Evolutionary conservation across 2,888 invertebrate species (phyloP), one percentile per base, ranked within the genome.

Genomic region (Tridacna gigas): DNA sequence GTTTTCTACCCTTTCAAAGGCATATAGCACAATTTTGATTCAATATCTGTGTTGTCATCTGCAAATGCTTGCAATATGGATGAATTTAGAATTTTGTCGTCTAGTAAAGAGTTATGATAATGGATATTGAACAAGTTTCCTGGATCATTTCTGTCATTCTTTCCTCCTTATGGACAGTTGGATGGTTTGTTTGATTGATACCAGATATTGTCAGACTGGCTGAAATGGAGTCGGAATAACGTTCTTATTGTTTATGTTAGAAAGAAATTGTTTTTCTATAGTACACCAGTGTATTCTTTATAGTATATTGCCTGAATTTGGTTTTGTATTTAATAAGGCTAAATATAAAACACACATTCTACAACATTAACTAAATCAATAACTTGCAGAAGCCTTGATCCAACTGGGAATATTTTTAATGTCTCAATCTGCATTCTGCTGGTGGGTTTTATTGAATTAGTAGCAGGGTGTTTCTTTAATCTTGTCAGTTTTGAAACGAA

Each of bases 181-280:
- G 51, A 71, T 71, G 71, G 71, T 20, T 45, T 51, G 71, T 71
- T 71, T 71, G 71, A 71, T 71, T 71, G 71, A 71, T 71, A 71
- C 71, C 71, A 71, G 71, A 71, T 71, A 71, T 71, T 71, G 71
- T 71, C 71, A 71, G 71, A 71, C 71, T 71, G 25, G 9, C 51
- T 48, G 71, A 47, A 69, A 22, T 51, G 51, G 51, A 47, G 47
- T 51, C n/a, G 51, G 71, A 71, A 71, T 71, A 71, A 22, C 51
- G 51, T 71, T 71, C 51, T 13, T 18, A 71, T 71, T 48, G 51
- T 71, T 71, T 71, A 51, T 51, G 5, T 25, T 22, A 71, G 71
- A 71, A 71, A 47, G 51, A 71, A 71, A 71, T 51, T 20, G 51
- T 45, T 51, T 51, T 71, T 71, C 48, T 51, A 71, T 69, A 69